Evolutionary conservation across 1,140 invertebrate genomes (phyloP), one percentile per base, ranked within the genome.

Genomic region (Eciton burchellii): DNA sequence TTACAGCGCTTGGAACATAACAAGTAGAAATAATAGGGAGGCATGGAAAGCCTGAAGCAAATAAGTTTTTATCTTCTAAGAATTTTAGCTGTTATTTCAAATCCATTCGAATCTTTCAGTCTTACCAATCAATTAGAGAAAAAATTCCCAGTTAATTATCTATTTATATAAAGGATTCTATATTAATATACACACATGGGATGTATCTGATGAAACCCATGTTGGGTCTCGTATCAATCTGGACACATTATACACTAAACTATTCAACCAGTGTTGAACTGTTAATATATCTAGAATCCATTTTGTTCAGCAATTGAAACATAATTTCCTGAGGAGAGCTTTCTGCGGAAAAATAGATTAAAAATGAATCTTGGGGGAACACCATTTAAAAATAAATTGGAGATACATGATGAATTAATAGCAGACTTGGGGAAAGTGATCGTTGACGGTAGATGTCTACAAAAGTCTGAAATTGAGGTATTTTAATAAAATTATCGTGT

Each of bases 371-470:
- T 79, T 1, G 49, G 26, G n/a, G 45, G 65, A 65, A 65, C 72
- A 8, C 77, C 81, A 1, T 89, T 91, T 59, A 89, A 90, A 85
- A 68, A 85, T 56, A 70, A 84, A 19, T 19, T 84, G 41, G 87
- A 82, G 41, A 81, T 91, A 71, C 52, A 60, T 1, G 26, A 87
- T 9, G 84, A 86, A 81, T 84, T 91, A 45, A 79, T 45, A 47
- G 24, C 47, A 54, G 88, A 91, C 49, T 87, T 90, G 3, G 47
- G 60, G 47, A 88, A 81, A 70, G 70, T 87, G 19, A 87, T 83
- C 47, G 35, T 11, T 29, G 29, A 52, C 24, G 63, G 66, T 19
- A 21, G 52, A 19, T 29, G 59, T 52, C n/a, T 88, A 6, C 45
- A 59, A 29, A 70, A 79, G 19, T 12, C 9, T 11, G 68, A 84